phyloP scores from a whole-genome alignment of 1,140 invertebrate species.

The Himalopsyche phryganea region DNA sequence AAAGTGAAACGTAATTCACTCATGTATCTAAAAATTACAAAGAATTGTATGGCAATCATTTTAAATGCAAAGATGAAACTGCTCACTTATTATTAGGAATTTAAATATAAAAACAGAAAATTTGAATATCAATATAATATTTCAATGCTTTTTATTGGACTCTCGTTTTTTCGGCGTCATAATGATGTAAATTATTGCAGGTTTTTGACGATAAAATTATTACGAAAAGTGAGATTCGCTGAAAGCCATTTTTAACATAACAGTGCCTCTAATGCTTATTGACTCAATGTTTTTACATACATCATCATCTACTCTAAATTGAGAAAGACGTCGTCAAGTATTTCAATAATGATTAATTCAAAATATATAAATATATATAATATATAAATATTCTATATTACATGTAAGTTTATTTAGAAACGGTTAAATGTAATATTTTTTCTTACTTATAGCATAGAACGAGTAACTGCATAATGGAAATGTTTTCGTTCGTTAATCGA shows the following conservation, averaged over 20 bases:
- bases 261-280: conserved; percentile 28
- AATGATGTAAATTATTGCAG: too few species aligned
- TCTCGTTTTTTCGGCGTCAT: too few species aligned
- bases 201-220: too few species aligned
- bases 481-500: conserved; percentile 23
- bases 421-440: too few species aligned
- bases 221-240: neutral
- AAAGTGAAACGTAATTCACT: too few species aligned
- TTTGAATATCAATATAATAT: too few species aligned
- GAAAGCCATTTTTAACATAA: conserved; percentile 2
- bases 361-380: conserved; percentile 12
- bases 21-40: too few species aligned
- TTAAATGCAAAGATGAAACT: too few species aligned
- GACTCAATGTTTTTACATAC: conserved; percentile 24
- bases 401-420: conserved; percentile 7
- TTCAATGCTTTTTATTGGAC: too few species aligned
- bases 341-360: conserved; percentile 4
- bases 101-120: too few species aligned
- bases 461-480: conserved; percentile 6
- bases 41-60: too few species aligned
- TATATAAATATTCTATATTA: neutral
- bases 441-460: neutral
- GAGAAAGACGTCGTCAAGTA: conserved; percentile 2
- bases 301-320: conserved; percentile 14
- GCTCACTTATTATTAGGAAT: too few species aligned